Evolutionary conservation across 2,888 invertebrate species (phyloP).

Genomic region (Trimorus sp.): DNA sequence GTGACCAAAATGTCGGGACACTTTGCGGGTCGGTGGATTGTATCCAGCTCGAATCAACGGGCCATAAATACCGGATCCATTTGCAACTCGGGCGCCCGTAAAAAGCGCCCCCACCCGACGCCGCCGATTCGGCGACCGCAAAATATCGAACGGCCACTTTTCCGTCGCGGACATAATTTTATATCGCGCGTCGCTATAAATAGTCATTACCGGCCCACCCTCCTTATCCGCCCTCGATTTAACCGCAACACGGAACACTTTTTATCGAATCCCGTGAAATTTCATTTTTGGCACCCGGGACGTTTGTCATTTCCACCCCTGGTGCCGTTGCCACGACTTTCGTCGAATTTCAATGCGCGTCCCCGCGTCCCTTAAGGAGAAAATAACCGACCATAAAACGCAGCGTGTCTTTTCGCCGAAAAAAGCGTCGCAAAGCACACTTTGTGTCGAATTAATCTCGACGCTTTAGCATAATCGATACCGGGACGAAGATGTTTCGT

Average conservation of each 20-base stretch:
- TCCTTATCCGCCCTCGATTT: slow-evolving; percentile 54
- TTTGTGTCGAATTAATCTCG: slow-evolving; percentile 63
- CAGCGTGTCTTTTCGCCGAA: slow-evolving; percentile 49
- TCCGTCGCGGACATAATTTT: slow-evolving; percentile 50
- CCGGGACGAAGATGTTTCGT: slow-evolving; percentile 23
- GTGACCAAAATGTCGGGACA: too few species aligned
- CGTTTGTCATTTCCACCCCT: slow-evolving; percentile 57
- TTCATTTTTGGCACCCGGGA: slow-evolving; percentile 57
- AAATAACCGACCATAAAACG: slow-evolving; percentile 61
- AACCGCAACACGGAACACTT: slow-evolving; percentile 59
- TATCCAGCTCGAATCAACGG: not conserved
- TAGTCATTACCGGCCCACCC: slow-evolving; percentile 57
- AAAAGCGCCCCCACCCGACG: too few species aligned
- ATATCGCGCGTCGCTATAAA: slow-evolving; percentile 60
- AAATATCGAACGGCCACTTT: slow-evolving; percentile 49
- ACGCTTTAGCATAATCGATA: slow-evolving; percentile 52
- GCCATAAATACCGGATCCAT: not conserved
- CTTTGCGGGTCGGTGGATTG: too few species aligned
- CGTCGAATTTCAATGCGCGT: slow-evolving; percentile 59
- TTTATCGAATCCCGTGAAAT: slow-evolving; percentile 62
- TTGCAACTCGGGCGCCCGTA: too few species aligned
- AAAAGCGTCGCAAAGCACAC: slow-evolving; percentile 52
- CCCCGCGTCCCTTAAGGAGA: slow-evolving; percentile 41
- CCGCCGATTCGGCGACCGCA: slow-evolving; percentile 14
- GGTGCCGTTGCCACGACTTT: slow-evolving; percentile 58